A percentile compares a stretch with the other conserved stretches of the same genome.
Evolutionary conservation across 2,797 vertebrate genomes (phyloP).

Genomic region (Natrix natrix): DNA sequence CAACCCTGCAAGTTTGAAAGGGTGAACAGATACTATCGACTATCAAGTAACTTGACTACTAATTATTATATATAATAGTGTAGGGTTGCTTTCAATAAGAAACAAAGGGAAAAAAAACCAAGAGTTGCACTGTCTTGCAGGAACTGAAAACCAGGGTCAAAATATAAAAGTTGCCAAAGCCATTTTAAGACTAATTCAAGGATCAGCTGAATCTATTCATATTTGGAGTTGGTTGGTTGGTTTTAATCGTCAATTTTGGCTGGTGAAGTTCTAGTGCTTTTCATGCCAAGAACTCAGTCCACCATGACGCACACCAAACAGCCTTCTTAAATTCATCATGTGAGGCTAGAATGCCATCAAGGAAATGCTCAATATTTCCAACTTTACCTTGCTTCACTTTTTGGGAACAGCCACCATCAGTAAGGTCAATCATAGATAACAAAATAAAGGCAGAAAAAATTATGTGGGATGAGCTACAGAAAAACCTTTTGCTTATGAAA

Average conservation of each 20-base stretch:
- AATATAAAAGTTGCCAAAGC: constrained; percentile 40
- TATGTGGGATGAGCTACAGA: not conserved
- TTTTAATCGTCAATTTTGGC: not conserved
- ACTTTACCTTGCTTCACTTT: not conserved
- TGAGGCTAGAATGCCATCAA: not conserved
- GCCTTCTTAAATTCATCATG: not conserved
- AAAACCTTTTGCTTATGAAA: not conserved
- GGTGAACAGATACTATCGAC: not conserved
- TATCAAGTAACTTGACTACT: not conserved
- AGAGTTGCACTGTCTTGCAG: not conserved
- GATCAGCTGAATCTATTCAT: not conserved
- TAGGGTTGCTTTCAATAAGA: not conserved
- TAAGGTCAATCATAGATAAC: not conserved
- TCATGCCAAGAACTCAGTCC: not conserved
- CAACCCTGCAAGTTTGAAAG: not conserved
- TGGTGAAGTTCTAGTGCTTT: not conserved
- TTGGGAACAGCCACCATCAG: not conserved
- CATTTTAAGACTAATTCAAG: not conserved
- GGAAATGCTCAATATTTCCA: not conserved
- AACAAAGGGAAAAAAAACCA: constrained; percentile 11
- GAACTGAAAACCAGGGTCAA: constrained; percentile 37
- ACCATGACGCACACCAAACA: not conserved
- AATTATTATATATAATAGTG: not conserved
- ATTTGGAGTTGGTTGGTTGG: not conserved
- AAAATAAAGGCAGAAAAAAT: not conserved